These are phyloP conservation scores for Zaprionus africanus DNA, from an alignment of 1,140 invertebrate species.

Conservation along the genomic window DNA sequence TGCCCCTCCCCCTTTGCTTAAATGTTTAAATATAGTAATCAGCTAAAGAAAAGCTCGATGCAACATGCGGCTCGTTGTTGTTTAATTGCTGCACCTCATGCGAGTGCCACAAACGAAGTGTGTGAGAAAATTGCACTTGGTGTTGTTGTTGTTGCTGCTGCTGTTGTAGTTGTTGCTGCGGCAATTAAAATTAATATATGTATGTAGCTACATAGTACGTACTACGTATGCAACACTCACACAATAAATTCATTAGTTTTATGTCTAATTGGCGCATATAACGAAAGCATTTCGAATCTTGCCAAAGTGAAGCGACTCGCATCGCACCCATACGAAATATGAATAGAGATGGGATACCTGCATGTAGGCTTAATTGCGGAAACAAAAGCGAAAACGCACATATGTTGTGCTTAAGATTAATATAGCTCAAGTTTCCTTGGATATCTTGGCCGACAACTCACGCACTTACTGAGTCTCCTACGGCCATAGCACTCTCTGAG, in stretches of 20 bases:
- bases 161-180: constrained; percentile 22
- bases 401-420: background rate
- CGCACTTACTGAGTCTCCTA: too few relatives aligned
- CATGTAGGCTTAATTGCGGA: constrained; percentile 5
- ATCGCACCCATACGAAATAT: constrained; percentile 4
- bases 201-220: constrained; percentile 28
- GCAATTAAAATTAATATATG: constrained; percentile 75
- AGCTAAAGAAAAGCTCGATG: constrained; percentile 52
- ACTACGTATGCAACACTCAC: constrained; percentile 47
- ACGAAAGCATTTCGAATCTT: constrained; percentile 66
- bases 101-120: constrained; percentile 50
- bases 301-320: constrained; percentile 10
- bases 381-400: constrained; percentile 3
- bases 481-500: too few relatives aligned
- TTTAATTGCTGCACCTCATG: constrained; percentile 75
- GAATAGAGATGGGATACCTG: background rate
- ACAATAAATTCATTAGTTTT: constrained; percentile 80
- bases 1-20: constrained; percentile 16
- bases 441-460: background rate
- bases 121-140: constrained; percentile 63
- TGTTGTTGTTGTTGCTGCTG: constrained; percentile 34
- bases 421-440: background rate
- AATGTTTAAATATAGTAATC: constrained; percentile 77
- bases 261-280: constrained; percentile 79
- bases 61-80: constrained; percentile 57